Evolutionary conservation across 2,113 vertebrate species (phyloP).

Genomic region (Turnix velox): DNA sequence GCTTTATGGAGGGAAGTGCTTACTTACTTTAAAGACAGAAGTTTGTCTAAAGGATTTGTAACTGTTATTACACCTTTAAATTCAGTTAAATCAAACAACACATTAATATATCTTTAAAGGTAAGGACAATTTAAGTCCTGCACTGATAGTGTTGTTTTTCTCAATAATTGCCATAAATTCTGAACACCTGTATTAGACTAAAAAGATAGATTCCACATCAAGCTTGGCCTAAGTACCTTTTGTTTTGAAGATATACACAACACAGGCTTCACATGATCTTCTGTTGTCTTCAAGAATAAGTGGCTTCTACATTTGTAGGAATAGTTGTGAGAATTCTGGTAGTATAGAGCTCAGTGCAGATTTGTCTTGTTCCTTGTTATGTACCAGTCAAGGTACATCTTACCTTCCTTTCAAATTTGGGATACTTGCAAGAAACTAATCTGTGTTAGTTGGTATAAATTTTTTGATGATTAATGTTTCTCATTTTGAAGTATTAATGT

Average conservation of each 20-base stretch:
- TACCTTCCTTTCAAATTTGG: neutral
- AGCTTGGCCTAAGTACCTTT: neutral
- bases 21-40: neutral
- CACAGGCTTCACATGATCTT: neutral
- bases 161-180: neutral
- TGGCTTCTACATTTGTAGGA: neutral
- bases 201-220: neutral
- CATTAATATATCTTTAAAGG: neutral
- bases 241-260: neutral
- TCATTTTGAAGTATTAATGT: neutral
- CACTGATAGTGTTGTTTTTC: neutral
- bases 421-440: neutral
- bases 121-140: neutral
- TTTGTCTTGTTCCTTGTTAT: neutral
- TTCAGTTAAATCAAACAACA: neutral
- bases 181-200: neutral
- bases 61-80: neutral
- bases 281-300: neutral
- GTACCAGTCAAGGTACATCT: neutral
- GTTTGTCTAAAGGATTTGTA: neutral
- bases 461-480: neutral
- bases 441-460: neutral
- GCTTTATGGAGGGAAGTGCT: neutral
- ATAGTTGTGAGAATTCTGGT: neutral
- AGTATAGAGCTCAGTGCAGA: neutral